Evolutionary conservation across 2,113 vertebrate genomes (phyloP).

Genomic region (Promerops cafer): DNA sequence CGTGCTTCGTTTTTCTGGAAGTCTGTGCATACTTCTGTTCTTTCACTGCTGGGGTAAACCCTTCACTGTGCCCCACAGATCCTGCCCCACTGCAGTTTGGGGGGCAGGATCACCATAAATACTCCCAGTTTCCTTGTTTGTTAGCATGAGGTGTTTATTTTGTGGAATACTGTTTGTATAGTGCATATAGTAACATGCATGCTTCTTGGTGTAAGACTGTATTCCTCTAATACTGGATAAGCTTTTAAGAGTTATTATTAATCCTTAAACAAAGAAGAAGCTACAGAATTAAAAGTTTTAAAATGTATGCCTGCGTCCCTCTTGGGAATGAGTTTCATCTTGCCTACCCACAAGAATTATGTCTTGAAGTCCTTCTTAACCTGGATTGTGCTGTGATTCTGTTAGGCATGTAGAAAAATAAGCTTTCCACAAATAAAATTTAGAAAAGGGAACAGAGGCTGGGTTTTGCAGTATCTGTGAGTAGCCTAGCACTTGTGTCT

Average conservation of each 20-base stretch:
- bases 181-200: neutral
- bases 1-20: neutral
- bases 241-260: neutral
- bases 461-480: neutral
- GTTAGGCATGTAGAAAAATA: neutral
- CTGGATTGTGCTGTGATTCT: neutral
- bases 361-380: neutral
- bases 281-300: neutral
- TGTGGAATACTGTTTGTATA: neutral
- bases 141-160: neutral
- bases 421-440: neutral
- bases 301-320: neutral
- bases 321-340: neutral
- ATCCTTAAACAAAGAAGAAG: neutral
- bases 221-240: neutral
- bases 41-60: neutral
- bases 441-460: neutral
- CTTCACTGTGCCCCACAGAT: neutral
- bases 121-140: neutral
- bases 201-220: neutral
- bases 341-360: neutral
- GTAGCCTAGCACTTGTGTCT: neutral
- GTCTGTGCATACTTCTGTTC: neutral
- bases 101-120: neutral
- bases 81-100: neutral